Evolutionary conservation across 2,888 invertebrate species (phyloP).

Genomic region (Dysmachus trigonus): DNA sequence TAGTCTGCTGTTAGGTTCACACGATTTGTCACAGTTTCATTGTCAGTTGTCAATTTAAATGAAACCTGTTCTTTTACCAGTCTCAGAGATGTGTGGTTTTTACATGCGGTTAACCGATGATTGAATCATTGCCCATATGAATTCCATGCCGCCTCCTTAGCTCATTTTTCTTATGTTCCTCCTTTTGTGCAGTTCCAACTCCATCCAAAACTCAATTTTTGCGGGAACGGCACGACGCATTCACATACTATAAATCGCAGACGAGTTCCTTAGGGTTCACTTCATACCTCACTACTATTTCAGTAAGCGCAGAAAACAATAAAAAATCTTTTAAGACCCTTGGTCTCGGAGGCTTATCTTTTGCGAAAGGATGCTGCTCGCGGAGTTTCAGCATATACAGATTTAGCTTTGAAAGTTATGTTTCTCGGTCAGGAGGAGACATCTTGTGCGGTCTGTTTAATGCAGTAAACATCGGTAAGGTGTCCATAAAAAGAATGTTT

Average conservation of each 20-base stretch:
- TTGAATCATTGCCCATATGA: constrained; percentile 27
- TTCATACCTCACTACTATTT: background rate
- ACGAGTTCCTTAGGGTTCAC: background rate
- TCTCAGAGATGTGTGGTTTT: constrained; percentile 27
- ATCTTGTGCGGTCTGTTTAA: constrained; percentile 13
- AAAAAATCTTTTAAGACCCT: constrained; percentile 1
- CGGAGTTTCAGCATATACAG: background rate
- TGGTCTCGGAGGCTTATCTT: background rate
- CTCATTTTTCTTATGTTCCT: background rate
- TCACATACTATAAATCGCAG: background rate
- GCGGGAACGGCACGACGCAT: background rate
- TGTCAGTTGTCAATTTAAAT: constrained; percentile 34
- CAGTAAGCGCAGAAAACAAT: background rate
- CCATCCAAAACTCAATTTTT: background rate
- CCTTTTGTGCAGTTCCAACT: background rate
- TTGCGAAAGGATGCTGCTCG: constrained; percentile 16
- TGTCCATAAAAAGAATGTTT: constrained; percentile 29
- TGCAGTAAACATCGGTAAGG: background rate
- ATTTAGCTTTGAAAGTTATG: background rate
- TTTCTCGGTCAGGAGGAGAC: background rate
- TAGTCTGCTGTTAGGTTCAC: background rate
- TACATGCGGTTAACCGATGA: constrained; percentile 29
- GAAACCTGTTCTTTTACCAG: background rate
- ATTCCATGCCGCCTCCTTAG: background rate
- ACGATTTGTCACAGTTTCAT: constrained; percentile 37